These are phyloP conservation scores for Chroicocephalus ridibundus DNA, from an alignment of 2,113 vertebrate species.

Conservation along the genomic window DNA sequence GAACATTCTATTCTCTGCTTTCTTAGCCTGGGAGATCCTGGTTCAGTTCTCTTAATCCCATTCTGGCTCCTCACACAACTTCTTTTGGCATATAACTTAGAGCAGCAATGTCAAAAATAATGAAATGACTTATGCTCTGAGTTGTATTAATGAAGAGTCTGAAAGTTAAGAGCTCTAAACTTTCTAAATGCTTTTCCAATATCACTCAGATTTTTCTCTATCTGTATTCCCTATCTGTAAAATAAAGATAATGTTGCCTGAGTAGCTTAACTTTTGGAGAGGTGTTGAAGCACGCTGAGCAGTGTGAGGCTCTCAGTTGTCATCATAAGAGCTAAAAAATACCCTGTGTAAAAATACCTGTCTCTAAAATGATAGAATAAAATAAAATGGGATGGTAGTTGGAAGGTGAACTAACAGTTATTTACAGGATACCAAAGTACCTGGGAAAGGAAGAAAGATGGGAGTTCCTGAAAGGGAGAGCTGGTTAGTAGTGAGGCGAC, in stretches of 20 bases:
- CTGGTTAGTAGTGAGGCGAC: neutral
- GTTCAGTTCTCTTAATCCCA: neutral
- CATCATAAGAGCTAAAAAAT: neutral
- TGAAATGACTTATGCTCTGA: neutral
- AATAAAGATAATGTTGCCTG: neutral
- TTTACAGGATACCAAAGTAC: neutral
- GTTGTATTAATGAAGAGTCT: neutral
- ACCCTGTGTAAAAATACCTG: neutral
- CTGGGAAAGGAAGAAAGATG: neutral
- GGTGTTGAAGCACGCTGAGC: neutral
- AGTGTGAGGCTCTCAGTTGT: neutral
- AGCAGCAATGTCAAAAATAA: neutral
- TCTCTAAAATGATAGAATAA: neutral
- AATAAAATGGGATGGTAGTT: neutral
- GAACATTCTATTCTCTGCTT: neutral
- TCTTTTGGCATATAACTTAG: neutral
- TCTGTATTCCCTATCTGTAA: neutral
- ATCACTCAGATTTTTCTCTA: neutral
- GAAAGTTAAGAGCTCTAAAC: neutral
- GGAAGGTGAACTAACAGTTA: neutral
- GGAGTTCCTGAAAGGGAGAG: neutral
- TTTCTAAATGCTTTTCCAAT: neutral
- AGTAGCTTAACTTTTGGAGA: neutral
- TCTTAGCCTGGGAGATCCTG: neutral
- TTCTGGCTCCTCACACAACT: neutral